A percentile compares a stretch with the other conserved stretches of the same genome.
phyloP scores from a whole-genome alignment of 2,888 invertebrate species.

The Epinotia nisella region DNA sequence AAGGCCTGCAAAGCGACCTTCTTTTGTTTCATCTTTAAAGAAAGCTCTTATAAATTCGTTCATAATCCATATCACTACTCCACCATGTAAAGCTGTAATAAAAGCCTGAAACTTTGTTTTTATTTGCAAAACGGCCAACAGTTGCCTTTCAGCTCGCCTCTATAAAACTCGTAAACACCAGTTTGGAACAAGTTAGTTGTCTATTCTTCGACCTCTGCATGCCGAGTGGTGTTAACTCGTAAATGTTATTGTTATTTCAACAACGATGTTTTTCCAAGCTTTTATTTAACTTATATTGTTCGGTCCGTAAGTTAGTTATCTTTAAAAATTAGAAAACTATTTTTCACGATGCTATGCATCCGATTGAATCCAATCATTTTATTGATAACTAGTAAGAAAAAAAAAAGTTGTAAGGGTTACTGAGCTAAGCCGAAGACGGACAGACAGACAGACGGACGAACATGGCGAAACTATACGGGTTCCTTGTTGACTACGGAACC shows the following conservation, averaged over 20 bases:
- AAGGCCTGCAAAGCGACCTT: too few species aligned
- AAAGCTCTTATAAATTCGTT: background rate
- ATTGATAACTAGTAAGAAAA: too few species aligned
- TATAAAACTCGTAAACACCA: background rate
- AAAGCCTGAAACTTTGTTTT: constrained; percentile 8
- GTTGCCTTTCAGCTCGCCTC: background rate
- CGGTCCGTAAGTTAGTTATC: too few species aligned
- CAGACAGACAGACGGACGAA: too few species aligned
- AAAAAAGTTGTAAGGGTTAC: too few species aligned
- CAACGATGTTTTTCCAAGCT: background rate
- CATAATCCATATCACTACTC: background rate
- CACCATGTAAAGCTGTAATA: background rate
- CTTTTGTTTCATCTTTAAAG: too few species aligned
- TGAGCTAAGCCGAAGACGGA: too few species aligned
- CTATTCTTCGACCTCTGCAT: background rate
- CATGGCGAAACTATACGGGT: too few species aligned
- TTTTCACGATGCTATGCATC: too few species aligned
- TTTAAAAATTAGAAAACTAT: too few species aligned
- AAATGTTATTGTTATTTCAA: background rate
- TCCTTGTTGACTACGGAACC: too few species aligned
- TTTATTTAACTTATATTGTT: background rate
- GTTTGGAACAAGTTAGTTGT: background rate
- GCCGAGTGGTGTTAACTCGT: background rate
- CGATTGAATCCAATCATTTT: too few species aligned
- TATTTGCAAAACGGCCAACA: background rate